Evolutionary conservation across 2,888 invertebrate species (phyloP), one percentile per base, ranked within the genome.

Genomic region (Melikaiella ostensackeni): DNA sequence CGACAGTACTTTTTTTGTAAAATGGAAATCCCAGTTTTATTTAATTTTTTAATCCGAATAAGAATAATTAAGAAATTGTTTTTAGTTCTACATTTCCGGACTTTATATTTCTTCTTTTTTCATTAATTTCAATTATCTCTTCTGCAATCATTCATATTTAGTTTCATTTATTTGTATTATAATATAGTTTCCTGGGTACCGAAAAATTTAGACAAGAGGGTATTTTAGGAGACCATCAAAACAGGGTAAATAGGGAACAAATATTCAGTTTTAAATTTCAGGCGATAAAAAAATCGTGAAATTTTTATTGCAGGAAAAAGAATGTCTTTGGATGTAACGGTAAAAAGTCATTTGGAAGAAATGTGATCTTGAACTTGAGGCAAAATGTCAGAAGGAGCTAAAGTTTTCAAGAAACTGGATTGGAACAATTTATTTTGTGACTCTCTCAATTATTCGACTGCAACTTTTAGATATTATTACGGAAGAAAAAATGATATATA

Each of bases 281-380:
- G 35, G 35, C 9, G 11, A 35, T 38, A 38, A 38, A 1, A 38
- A 38, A 38, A 38, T 38, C 38, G 38, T 61, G 19, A 24, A 24
- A 59, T 61, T 61, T 30, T 13, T 27, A 8, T 16, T 30, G 19
- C 8, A 61, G 5, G 19, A 30, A 61, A 27, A 59, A 33, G 19
- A 62, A 62, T 33, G 6, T 35, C n/a, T 35, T 62, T 9, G 19
- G 35, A 1, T 13, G 19, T 62, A 62, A 62, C 62, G 62, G 62
- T 16, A 33, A 62, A 62, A 19, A 33, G n/a, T n/a, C 19, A 62
- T n/a, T n/a, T 33, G 33, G 30, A 19, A n/a, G 9, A 8, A 35
- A 9, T n/a, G 35, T n/a, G n/a, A 62, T 62, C 62, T 35, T 62
- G 62, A 62, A 62, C 62, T 62, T 62, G 19, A 62, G 33, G n/a